Base-by-base conservation (phyloP, 2,888 invertebrate species). In the Erynnis tages region DNA sequence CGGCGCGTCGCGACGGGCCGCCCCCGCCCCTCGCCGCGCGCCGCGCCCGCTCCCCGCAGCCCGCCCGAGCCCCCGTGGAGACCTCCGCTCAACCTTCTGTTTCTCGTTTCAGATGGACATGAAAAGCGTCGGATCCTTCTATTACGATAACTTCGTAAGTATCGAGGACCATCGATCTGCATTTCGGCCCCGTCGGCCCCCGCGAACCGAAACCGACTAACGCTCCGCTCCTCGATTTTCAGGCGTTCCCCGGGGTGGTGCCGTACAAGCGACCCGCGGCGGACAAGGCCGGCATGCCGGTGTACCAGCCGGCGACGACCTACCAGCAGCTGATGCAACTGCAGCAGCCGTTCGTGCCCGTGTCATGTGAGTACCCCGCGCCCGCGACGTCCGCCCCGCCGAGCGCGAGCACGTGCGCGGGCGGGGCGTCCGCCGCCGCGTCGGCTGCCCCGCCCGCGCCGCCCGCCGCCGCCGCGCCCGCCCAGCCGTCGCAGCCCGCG, bases 61-160 rank as follows among this genome's bases (percentile, higher is more conserved):
- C 62, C 54, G 62, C 65, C 43, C 45, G 49, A 57, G 57, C 61
- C 73, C 69, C 21, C 21, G 4, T 21, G 57, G 67, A 59, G 67
- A 70, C 71, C 69, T 73, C 79, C 77, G 71, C 73, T 85, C 81
- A 87, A 80, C 80, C 79, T 73, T 80, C 61, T 81, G 72, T 87
- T 83, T 87, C 86, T 88, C 82, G 88, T 95, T 95, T 92, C 94
- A 96, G 96, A 96, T 96, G 96, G 96, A 96, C 93, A 95, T 96
- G 94, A 96, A 96, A 94, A 95, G 95, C 92, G 95, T 96, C 93
- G 96, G 96, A 91, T 96, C 96, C 89, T 95, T 96, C 95, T 96
- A 96, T 94, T 96, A 96, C 92, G 96, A 96, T 91, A 96, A 96
- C 92, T 96, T 96, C 93, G 96, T 96, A 94, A 96, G 96, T 96